Evolutionary conservation across 2,797 vertebrate species (phyloP), one percentile per base, ranked within the genome.

Genomic region (Lerista edwardsae): DNA sequence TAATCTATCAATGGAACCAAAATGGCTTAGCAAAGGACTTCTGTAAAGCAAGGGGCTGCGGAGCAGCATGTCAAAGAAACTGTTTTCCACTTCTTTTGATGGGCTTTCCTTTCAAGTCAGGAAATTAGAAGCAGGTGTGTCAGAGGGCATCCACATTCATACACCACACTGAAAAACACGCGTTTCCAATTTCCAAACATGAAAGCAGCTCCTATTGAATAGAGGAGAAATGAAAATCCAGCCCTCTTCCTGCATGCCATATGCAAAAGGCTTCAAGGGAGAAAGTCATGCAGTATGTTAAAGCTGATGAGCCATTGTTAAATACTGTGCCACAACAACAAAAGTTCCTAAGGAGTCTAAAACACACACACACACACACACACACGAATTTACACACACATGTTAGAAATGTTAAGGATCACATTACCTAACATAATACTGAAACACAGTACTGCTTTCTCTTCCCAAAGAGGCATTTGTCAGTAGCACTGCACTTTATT

Each of bases 61-160:
- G 80, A 97, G 95, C 95, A 94, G 94, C 79, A 86, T 97, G 97
- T 97, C 96, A 97, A 96, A 96, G 96, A 98, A 98, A 97, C 96
- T 97, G 96, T 97, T 97, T 97, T 96, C 95, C 96, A 95, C 95
- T 97, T 89, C 97, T 97, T 98, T 98, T 98, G 97, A 98, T 98
- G 97, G 96, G 96, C 96, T 96, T 94, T 95, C 95, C 98, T 99
- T 98, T 99, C 96, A 99, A 97, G 98, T 98, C 95, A 96, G 97
- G 97, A 99, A 98, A 99, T 98, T 96, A 96, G 97, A 98, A 99
- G 95, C 98, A 99, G 98, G 98, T 98, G 97, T 96, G 95, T 96
- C 97, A 97, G 91, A 96, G 97, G 97, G 98, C 97, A 96, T 97
- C 96, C 88, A 98, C 95, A 97, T 96, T 95, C 96, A 96, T 94